A percentile compares a stretch with the other conserved stretches of the same genome.
Evolutionary conservation across 2,888 invertebrate genomes (phyloP).

Genomic region (Troides oblongomaculatus): DNA sequence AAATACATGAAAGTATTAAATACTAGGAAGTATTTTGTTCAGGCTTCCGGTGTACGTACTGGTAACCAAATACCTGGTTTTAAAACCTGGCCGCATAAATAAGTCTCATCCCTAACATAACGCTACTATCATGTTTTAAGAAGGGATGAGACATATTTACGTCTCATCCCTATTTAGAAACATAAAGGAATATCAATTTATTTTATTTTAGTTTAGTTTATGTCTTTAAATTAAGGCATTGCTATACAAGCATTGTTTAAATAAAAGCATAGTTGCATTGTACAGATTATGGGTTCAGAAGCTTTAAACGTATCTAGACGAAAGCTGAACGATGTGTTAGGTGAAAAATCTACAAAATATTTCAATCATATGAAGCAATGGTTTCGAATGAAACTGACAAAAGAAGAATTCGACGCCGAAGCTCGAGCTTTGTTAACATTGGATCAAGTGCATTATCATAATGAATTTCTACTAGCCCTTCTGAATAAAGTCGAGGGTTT

Average conservation of each 20-base stretch:
- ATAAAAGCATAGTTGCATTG: conserved; percentile 3
- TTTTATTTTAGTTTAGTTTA: too few relatives aligned
- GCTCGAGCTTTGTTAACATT: conserved; percentile 85
- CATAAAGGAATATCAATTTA: not conserved
- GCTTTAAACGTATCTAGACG: conserved; percentile 81
- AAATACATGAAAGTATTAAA: too few relatives aligned
- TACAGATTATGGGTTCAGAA: conserved; percentile 55
- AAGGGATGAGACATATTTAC: too few relatives aligned
- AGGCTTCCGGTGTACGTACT: too few relatives aligned
- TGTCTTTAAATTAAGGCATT: not conserved
- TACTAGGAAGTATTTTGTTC: too few relatives aligned
- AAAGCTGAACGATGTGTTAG: conserved; percentile 81
- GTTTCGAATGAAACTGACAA: conserved; percentile 87
- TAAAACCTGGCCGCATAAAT: too few relatives aligned
- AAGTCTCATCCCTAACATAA: too few relatives aligned
- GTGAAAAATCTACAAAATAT: conserved; percentile 85
- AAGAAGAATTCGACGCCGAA: conserved; percentile 91
- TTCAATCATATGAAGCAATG: conserved; percentile 86
- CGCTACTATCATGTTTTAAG: too few relatives aligned
- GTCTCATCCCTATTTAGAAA: not conserved
- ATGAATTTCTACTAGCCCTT: conserved; percentile 89
- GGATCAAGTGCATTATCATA: conserved; percentile 90
- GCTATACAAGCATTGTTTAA: not conserved
- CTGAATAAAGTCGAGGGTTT: conserved; percentile 85
- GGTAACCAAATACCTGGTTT: too few relatives aligned